A percentile compares a stretch with the other conserved stretches of the same genome.
Conservation (phyloP, 2,888 invertebrate genomes). For the Drosophila bunnanda region DNA sequence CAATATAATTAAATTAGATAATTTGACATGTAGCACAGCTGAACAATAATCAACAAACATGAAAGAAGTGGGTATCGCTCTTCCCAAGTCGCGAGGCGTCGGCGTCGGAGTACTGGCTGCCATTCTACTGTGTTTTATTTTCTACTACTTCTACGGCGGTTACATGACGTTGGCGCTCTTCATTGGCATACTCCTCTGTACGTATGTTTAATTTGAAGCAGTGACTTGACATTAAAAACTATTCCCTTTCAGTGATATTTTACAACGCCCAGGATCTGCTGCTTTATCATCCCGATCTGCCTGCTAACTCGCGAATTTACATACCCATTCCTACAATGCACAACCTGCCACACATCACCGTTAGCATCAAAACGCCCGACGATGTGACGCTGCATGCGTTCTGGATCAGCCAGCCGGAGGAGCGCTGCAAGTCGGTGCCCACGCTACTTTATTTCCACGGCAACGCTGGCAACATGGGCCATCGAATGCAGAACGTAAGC, state of each 20-base stretch:
- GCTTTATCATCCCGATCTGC: conserved; percentile 95
- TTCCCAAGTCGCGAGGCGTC: conserved; percentile 86
- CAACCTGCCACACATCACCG: conserved; percentile 94
- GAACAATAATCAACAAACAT: conserved; percentile 51
- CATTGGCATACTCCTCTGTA: conserved; percentile 90
- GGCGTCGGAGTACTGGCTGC: conserved; percentile 92
- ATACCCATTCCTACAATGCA: conserved; percentile 94
- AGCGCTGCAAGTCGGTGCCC: conserved; percentile 89
- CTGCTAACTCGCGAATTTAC: conserved; percentile 94
- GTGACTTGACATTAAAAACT: not conserved
- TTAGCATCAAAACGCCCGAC: conserved; percentile 90
- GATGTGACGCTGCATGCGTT: conserved; percentile 92
- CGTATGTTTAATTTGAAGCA: conserved; percentile 53
- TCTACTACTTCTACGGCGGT: conserved; percentile 94
- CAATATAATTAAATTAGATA: conserved; percentile 19
- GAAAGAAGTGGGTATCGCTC: conserved; percentile 79
- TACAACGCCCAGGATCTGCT: conserved; percentile 94
- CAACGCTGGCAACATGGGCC: conserved; percentile 98
- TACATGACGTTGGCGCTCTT: conserved; percentile 89
- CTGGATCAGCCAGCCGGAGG: conserved; percentile 90
- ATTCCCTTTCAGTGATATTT: conserved; percentile 88
- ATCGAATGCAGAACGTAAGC: conserved; percentile 91
- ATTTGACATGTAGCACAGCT: conserved; percentile 33
- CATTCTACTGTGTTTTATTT: conserved; percentile 89
- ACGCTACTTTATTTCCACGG: conserved; percentile 97